phyloP scores from a whole-genome alignment of 2,888 invertebrate species.

The Mesopsocus fuscifrons region DNA sequence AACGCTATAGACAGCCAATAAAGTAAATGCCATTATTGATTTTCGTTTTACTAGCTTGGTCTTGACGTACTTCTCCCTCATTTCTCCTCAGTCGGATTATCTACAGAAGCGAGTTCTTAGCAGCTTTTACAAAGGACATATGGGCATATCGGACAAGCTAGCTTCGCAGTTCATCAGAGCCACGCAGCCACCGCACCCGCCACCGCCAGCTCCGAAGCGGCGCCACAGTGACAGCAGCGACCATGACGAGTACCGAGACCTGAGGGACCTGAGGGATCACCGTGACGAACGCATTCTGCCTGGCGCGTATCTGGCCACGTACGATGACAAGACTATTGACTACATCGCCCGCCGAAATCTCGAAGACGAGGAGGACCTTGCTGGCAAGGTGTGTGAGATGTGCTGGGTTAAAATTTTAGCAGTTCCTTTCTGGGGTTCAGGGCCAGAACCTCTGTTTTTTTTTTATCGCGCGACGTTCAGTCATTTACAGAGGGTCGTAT shows the following conservation, averaged over 20 bases:
- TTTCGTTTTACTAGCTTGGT: too few relatives aligned
- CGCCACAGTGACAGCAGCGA: not conserved
- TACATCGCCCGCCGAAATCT: not conserved
- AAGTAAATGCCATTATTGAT: too few relatives aligned
- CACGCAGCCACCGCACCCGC: conserved; percentile 3
- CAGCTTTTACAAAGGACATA: conserved; percentile 4
- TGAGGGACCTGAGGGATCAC: not conserved
- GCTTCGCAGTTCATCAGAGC: conserved; percentile 3
- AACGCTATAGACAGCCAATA: too few relatives aligned
- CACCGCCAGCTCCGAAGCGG: not conserved
- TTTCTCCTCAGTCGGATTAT: too few relatives aligned
- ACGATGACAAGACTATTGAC: conserved; percentile 9
- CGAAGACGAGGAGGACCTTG: conserved; percentile 5
- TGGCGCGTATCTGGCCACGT: not conserved
- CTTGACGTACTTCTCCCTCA: too few relatives aligned
- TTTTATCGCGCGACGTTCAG: too few relatives aligned
- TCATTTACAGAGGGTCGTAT: too few relatives aligned
- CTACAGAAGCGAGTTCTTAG: too few relatives aligned
- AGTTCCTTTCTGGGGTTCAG: too few relatives aligned
- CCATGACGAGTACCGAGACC: not conserved
- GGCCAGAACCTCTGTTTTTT: too few relatives aligned
- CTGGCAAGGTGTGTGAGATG: not conserved
- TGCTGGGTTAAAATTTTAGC: too few relatives aligned
- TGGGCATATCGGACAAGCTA: conserved; percentile 3
- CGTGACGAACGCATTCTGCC: conserved; percentile 6